Percentiles rank a stretch among this genome's conserved stretches.
Conservation (phyloP, 2,797 vertebrate species). For the Alosa sapidissima region DNA sequence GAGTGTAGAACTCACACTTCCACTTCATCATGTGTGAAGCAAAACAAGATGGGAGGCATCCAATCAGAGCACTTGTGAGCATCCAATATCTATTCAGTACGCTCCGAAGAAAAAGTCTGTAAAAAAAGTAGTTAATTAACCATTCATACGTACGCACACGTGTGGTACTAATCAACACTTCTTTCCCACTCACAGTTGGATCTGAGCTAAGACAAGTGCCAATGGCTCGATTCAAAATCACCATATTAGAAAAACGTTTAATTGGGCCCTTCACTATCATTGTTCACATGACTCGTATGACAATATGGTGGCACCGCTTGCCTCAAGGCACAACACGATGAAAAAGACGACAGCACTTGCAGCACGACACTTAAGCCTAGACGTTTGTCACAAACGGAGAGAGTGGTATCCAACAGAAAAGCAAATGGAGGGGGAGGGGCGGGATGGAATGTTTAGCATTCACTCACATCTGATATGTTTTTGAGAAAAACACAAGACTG, state of each 20-base stretch:
- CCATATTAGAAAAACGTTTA: conserved; percentile 22
- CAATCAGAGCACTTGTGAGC: conserved; percentile 65
- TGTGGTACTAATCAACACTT: conserved; percentile 67
- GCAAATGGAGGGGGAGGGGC: not conserved
- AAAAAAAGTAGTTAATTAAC: conserved; percentile 66
- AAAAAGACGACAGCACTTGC: not conserved
- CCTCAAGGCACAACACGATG: not conserved
- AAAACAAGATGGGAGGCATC: conserved; percentile 49
- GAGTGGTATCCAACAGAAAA: not conserved
- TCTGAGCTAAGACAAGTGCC: not conserved
- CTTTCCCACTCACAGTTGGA: conserved; percentile 38
- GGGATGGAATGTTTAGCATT: not conserved
- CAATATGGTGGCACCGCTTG: not conserved
- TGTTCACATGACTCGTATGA: not conserved
- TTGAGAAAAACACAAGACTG: not conserved
- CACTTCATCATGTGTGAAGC: not conserved
- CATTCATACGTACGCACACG: conserved; percentile 56
- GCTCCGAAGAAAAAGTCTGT: not conserved
- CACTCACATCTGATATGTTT: not conserved
- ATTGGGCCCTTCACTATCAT: conserved; percentile 34
- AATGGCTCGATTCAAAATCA: conserved; percentile 32
- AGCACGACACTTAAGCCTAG: not conserved
- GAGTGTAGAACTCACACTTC: conserved; percentile 16
- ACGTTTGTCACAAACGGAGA: not conserved
- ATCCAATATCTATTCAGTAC: conserved; percentile 46